These are phyloP conservation scores for Limnephilus marmoratus DNA, from an alignment of 2,888 invertebrate genomes.

Conservation along the genomic window DNA sequence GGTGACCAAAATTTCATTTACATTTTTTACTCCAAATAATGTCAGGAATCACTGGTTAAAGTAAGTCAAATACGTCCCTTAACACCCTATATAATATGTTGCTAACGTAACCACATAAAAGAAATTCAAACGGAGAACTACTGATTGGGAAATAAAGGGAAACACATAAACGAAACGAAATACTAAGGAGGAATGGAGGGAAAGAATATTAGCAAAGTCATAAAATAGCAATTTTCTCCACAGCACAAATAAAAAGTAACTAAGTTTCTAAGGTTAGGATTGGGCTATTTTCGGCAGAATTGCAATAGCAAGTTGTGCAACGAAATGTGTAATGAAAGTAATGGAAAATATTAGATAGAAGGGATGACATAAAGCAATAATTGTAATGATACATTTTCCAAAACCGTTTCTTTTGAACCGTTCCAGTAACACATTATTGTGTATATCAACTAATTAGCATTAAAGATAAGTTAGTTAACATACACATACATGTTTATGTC, in stretches of 20 bases:
- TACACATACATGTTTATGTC: too few relatives aligned
- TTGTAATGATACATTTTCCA: too few relatives aligned
- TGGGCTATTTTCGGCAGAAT: not conserved
- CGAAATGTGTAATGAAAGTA: not conserved
- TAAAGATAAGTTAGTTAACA: too few relatives aligned
- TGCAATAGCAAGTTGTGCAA: not conserved
- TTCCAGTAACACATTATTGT: too few relatives aligned
- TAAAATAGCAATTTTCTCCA: not conserved
- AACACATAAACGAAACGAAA: not conserved
- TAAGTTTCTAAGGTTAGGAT: not conserved
- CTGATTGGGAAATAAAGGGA: not conserved
- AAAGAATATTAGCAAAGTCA: not conserved
- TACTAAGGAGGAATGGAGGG: not conserved
- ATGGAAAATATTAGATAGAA: not conserved
- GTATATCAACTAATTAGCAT: too few relatives aligned
- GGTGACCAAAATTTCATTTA: too few relatives aligned
- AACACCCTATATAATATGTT: not conserved
- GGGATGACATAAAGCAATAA: not conserved
- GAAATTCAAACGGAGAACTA: not conserved
- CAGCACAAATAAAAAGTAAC: not conserved
- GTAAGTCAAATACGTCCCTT: too few relatives aligned
- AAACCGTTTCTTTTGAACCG: too few relatives aligned
- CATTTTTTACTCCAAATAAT: too few relatives aligned
- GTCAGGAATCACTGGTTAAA: too few relatives aligned
- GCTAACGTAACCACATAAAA: not conserved